A percentile compares a stretch with the other conserved stretches of the same genome.
Evolutionary conservation across 1,140 invertebrate genomes (phyloP).

Genomic region (Hyles euphorbiae): DNA sequence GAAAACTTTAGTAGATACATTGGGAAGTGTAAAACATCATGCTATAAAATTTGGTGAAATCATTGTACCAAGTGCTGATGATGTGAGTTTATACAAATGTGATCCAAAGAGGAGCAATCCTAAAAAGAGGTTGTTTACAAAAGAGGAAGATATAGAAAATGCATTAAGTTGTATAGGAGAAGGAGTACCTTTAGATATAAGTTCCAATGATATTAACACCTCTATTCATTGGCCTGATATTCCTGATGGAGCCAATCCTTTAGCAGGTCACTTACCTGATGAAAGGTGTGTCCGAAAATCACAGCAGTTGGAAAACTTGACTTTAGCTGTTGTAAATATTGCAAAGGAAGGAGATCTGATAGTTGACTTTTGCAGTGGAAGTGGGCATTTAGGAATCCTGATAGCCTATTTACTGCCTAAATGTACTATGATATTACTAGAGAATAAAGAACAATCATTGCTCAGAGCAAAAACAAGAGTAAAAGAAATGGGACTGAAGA

Average conservation of each 20-base stretch:
- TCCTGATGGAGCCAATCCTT: slow-evolving; percentile 84
- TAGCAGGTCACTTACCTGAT: slow-evolving; percentile 85
- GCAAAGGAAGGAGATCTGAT: slow-evolving; percentile 80
- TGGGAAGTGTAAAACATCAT: slow-evolving; percentile 21
- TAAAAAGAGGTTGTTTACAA: slow-evolving; percentile 83
- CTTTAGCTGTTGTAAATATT: slow-evolving; percentile 84
- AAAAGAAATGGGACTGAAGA: slow-evolving; percentile 80
- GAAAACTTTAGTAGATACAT: slow-evolving; percentile 37
- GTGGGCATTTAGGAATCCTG: slow-evolving; percentile 93
- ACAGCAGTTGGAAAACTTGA: slow-evolving; percentile 92
- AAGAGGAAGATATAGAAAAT: slow-evolving; percentile 83
- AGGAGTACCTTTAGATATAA: slow-evolving; percentile 60
- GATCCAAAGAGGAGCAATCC: slow-evolving; percentile 87
- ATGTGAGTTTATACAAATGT: slow-evolving; percentile 86
- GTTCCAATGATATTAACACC: slow-evolving; percentile 38
- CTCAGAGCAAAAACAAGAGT: slow-evolving; percentile 84
- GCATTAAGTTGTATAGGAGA: slow-evolving; percentile 70
- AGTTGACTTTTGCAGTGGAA: slow-evolving; percentile 96
- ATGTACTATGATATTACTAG: slow-evolving; percentile 87
- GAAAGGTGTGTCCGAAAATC: slow-evolving; percentile 86
- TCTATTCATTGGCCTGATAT: slow-evolving; percentile 77
- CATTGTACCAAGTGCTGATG: slow-evolving; percentile 54
- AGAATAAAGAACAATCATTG: slow-evolving; percentile 95
- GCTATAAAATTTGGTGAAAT: slow-evolving; percentile 24
- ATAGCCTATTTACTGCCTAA: slow-evolving; percentile 87